Evolutionary conservation across 2,113 vertebrate species (phyloP), one percentile per base, ranked within the genome.

Genomic region (Danio rerio): DNA sequence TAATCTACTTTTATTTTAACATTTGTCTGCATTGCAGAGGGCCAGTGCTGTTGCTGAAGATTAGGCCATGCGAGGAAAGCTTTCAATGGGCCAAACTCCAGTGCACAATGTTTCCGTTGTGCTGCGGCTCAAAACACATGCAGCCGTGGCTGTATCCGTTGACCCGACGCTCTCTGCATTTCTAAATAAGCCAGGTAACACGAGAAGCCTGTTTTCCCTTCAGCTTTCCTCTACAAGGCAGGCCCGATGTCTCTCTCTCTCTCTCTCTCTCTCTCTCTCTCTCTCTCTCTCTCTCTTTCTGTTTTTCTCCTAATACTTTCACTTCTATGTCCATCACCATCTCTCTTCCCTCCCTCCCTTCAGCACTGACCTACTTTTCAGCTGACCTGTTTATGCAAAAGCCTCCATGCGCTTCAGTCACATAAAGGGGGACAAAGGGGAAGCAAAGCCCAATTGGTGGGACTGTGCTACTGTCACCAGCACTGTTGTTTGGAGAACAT

Each of bases 361-460:
- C 31, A 83, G 69, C 80, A 16, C 56, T 92, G 92, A 92, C 94
- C 94, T 94, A 94, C 90, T 94, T 94, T 92, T 87, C 84, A 76
- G 40, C 87, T 88, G 92, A 90, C 91, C 91, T 93, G 92, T 88
- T 94, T 93, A 90, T 88, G 81, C 83, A 84, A 81, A 87, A 81
- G 87, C 89, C 72, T 63, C 43, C 2, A 63, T 49, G 80, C 72
- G 73, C 73, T 72, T 85, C 79, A 87, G 83, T 89, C 83, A 86
- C 86, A 88, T 87, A 87, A 55, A n/a, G 12, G 40, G 13, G 20
- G 52, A 86, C 88, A 90, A 89, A 88, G 12, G 52, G 82, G 71
- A 62, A 78, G 82, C 66, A 68, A 62, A 78, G 85, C 87, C 86
- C 43, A 91, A 88, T 75, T 59, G 53, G 31, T 43, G 49, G 49